These are phyloP conservation scores for Cryptoprocta ferox DNA, from an alignment of 2,797 vertebrate genomes.

Conservation along the genomic window DNA sequence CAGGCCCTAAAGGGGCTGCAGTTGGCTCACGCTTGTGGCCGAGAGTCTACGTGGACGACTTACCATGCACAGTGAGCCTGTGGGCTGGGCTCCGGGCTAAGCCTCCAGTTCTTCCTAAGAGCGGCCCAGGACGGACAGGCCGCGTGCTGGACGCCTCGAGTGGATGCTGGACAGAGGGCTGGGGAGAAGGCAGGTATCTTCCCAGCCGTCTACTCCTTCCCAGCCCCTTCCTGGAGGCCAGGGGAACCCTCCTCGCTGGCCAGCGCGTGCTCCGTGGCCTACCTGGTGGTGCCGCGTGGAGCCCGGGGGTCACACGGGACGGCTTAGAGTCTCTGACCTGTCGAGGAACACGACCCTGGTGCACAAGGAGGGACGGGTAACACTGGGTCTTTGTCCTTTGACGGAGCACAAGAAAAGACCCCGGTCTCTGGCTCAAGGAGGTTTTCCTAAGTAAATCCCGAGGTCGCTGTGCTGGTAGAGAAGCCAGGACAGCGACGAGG, in stretches of 20 bases:
- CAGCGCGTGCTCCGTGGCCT: not conserved
- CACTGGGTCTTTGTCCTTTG: not conserved
- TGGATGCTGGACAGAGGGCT: not conserved
- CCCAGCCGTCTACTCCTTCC: not conserved
- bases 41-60: not conserved
- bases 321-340: constrained; percentile 66
- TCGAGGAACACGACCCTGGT: constrained; percentile 3
- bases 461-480: not conserved
- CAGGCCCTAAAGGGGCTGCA: not conserved
- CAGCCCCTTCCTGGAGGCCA: not conserved
- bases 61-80: not conserved
- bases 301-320: not conserved
- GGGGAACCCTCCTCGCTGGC: too few species aligned
- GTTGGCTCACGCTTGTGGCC: not conserved
- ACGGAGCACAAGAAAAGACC: not conserved
- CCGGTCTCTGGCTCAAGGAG: not conserved
- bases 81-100: not conserved
- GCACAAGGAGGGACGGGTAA: not conserved
- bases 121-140: not conserved
- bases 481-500: not conserved
- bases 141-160: not conserved
- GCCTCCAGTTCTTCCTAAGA: not conserved
- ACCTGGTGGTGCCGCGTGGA: not conserved
- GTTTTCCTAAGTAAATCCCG: not conserved
- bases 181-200: not conserved